Conservation (phyloP, 2,888 invertebrate species). For the Xylota sylvarum region DNA sequence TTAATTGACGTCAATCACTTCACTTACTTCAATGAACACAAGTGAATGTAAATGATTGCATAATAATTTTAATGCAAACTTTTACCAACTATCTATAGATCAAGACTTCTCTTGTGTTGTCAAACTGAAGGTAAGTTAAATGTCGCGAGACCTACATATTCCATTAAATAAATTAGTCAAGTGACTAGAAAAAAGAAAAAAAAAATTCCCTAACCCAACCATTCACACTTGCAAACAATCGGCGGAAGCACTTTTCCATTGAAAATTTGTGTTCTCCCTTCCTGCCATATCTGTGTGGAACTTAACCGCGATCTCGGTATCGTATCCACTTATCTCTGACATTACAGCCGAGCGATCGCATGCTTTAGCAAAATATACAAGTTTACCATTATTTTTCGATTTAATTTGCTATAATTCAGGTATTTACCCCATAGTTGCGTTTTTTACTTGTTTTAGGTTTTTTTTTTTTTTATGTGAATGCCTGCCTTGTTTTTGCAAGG, state of each 20-base stretch:
- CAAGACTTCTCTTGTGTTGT: no score
- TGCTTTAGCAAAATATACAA: conserved; percentile 61
- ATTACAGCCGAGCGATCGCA: conserved; percentile 52
- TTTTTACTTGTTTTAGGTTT: neutral
- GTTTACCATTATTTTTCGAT: conserved; percentile 64
- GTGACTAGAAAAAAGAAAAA: neutral
- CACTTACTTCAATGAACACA: no score
- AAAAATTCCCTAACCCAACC: neutral
- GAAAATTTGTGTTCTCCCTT: conserved; percentile 15
- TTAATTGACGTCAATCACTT: no score
- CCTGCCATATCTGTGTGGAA: conserved; percentile 14
- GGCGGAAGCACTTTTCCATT: neutral
- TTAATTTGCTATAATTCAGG: conserved; percentile 75
- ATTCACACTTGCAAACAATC: neutral
- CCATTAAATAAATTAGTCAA: neutral
- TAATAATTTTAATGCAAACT: no score
- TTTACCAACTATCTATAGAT: no score
- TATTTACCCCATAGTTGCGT: conserved; percentile 55
- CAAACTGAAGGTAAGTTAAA: no score
- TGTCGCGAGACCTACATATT: neutral
- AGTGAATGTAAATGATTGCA: no score
- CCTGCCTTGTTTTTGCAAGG: conserved; percentile 50
- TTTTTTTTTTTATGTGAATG: conserved; percentile 23
- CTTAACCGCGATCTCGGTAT: conserved; percentile 45
- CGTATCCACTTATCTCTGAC: conserved; percentile 61